phyloP scores from a whole-genome alignment of 2,888 invertebrate species.

The Cryptocheilus praepositus region DNA sequence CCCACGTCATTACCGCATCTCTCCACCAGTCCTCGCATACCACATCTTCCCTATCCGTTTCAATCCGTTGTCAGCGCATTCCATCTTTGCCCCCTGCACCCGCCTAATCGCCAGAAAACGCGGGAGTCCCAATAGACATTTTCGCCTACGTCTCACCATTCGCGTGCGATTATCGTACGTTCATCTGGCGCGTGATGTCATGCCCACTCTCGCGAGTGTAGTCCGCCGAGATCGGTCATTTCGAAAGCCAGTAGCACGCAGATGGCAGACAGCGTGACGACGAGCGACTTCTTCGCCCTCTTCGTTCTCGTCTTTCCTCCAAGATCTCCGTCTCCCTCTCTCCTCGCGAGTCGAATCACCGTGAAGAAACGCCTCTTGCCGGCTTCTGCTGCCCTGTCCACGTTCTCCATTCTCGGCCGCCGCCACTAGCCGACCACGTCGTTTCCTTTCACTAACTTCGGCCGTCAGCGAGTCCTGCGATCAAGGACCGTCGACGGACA shows the following conservation, averaged over 20 bases:
- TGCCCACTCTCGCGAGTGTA: constrained; percentile 8
- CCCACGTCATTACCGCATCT: no score
- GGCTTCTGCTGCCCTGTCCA: constrained; percentile 7
- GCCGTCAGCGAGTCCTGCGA: no score
- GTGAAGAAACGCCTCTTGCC: constrained; percentile 32
- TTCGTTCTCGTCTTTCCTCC: constrained; percentile 32
- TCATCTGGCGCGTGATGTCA: constrained; percentile 2
- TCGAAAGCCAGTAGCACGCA: constrained; percentile 47
- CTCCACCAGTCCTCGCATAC: no score
- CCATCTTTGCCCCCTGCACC: no score
- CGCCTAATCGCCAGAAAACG: no score
- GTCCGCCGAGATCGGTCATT: constrained; percentile 40
- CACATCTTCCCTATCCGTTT: no score
- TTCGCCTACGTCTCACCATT: background rate
- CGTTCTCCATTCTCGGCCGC: constrained; percentile 16
- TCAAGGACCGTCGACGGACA: no score
- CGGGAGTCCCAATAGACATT: background rate
- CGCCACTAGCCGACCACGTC: constrained; percentile 14
- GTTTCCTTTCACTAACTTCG: constrained; percentile 36
- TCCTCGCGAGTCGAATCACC: constrained; percentile 12
- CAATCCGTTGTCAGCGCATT: no score
- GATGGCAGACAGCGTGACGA: constrained; percentile 65
- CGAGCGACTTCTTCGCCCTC: constrained; percentile 52
- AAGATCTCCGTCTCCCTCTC: constrained; percentile 23
- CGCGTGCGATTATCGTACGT: background rate